phyloP scores from a whole-genome alignment of 1,140 invertebrate genomes.

The Homalodisca vitripennis region DNA sequence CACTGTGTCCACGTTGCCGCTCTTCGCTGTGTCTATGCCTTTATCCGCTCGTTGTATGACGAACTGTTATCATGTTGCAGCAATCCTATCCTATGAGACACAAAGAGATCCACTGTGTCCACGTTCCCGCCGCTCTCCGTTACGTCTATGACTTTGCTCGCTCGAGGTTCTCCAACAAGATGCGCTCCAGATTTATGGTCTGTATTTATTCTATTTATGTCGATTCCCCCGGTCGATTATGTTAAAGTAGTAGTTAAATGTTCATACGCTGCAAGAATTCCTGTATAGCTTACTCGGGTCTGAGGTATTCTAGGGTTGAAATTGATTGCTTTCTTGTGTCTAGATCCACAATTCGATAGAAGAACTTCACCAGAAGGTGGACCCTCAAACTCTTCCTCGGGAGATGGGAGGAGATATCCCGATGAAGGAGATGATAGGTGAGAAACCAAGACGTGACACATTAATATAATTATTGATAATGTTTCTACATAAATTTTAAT shows the following conservation, averaged over 20 bases:
- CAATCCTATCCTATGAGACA: constrained; percentile 76
- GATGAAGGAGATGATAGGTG: constrained; percentile 79
- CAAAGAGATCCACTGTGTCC: constrained; percentile 68
- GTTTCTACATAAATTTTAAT: not conserved
- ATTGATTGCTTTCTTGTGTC: too few relatives aligned
- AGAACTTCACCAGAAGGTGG: constrained; percentile 63
- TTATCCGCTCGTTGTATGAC: constrained; percentile 63
- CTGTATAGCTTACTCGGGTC: too few relatives aligned
- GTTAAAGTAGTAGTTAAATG: too few relatives aligned
- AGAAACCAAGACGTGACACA: constrained; percentile 35
- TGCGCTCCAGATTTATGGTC: constrained; percentile 62
- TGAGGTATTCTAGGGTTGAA: too few relatives aligned
- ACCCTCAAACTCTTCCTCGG: constrained; percentile 66
- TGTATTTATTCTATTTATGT: too few relatives aligned
- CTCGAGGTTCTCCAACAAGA: constrained; percentile 66
- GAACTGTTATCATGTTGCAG: constrained; percentile 54
- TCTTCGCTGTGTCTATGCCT: constrained; percentile 69
- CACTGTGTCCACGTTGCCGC: constrained; percentile 70
- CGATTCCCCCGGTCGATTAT: too few relatives aligned
- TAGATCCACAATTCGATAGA: constrained; percentile 71
- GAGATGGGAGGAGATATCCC: constrained; percentile 80
- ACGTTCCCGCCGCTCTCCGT: constrained; percentile 64
- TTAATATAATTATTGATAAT: not conserved
- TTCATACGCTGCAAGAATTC: too few relatives aligned
- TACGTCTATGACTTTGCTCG: constrained; percentile 71